Percentiles rank a stretch among this genome's conserved stretches.
Conservation (phyloP, 1,140 invertebrate species). For the Penaeus indicus region DNA sequence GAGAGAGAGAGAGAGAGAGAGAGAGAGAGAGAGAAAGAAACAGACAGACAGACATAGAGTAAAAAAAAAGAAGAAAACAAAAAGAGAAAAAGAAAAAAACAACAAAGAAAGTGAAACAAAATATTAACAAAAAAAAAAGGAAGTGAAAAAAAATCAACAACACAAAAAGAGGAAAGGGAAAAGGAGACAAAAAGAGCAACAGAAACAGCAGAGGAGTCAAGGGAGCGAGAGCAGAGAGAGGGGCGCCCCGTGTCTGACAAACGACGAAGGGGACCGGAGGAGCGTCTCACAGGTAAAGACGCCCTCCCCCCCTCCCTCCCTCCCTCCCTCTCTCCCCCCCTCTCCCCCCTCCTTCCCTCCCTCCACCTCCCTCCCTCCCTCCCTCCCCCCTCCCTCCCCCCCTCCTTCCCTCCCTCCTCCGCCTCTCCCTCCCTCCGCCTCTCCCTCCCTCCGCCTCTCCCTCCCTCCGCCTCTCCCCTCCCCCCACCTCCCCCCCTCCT, state of each 20-base stretch:
- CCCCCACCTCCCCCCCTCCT: neutral
- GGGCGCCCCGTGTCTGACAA: neutral
- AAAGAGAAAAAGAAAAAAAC: too few species aligned
- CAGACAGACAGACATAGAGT: too few species aligned
- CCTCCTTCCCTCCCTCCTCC: neutral
- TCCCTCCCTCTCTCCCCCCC: neutral
- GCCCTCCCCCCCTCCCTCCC: neutral
- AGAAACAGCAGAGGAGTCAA: too few species aligned
- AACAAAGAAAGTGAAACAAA: too few species aligned
- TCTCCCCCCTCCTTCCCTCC: neutral
- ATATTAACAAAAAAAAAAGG: too few species aligned
- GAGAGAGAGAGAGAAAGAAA: too few species aligned
- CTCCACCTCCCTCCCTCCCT: neutral
- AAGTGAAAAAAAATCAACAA: too few species aligned
- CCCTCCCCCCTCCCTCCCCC: neutral
- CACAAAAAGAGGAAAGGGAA: too few species aligned
- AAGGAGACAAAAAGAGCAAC: too few species aligned
- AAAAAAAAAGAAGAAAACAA: too few species aligned
- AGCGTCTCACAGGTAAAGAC: neutral
- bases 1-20: too few species aligned
- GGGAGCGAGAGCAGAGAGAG: too few species aligned
- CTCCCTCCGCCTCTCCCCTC: conserved; percentile 1
- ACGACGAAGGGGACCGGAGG: neutral
- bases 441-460: neutral
- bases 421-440: neutral